A percentile compares a stretch with the other conserved stretches of the same genome.
Evolutionary conservation across 1,140 invertebrate species (phyloP).

Genomic region (Atta cephalotes): DNA sequence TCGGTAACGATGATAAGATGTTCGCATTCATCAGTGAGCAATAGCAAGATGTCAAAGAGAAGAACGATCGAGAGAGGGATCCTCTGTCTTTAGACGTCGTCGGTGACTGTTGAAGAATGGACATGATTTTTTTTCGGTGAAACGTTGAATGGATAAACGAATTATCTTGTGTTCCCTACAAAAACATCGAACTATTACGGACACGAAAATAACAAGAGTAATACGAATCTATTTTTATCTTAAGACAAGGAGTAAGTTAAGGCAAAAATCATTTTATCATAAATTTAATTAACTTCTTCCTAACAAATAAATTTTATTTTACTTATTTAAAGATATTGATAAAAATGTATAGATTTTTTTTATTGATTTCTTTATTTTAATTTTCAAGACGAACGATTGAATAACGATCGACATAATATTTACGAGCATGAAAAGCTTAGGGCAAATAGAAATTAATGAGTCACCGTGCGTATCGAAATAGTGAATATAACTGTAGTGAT

Average conservation of each 20-base stretch:
- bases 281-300: neutral
- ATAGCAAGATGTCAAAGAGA: constrained; percentile 61
- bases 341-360: no score
- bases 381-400: neutral
- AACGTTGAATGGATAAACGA: neutral
- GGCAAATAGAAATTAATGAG: constrained; percentile 59
- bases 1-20: constrained; percentile 71
- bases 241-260: neutral
- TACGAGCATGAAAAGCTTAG: constrained; percentile 1
- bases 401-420: neutral
- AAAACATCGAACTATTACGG: neutral
- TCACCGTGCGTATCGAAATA: constrained; percentile 56
- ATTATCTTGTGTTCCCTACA: constrained; percentile 24
- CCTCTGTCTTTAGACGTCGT: constrained; percentile 41
- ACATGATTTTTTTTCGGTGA: constrained; percentile 41
- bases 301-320: neutral
- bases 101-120: constrained; percentile 32
- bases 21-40: constrained; percentile 37
- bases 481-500: constrained; percentile 52
- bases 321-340: no score
- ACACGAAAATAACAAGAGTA: neutral
- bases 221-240: constrained; percentile 8
- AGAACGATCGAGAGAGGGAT: constrained; percentile 54
- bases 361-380: no score
- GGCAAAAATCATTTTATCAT: neutral